Evolutionary conservation across 2,888 invertebrate genomes (phyloP), one percentile per base, ranked within the genome.

Genomic region (Creontiades dilutus): DNA sequence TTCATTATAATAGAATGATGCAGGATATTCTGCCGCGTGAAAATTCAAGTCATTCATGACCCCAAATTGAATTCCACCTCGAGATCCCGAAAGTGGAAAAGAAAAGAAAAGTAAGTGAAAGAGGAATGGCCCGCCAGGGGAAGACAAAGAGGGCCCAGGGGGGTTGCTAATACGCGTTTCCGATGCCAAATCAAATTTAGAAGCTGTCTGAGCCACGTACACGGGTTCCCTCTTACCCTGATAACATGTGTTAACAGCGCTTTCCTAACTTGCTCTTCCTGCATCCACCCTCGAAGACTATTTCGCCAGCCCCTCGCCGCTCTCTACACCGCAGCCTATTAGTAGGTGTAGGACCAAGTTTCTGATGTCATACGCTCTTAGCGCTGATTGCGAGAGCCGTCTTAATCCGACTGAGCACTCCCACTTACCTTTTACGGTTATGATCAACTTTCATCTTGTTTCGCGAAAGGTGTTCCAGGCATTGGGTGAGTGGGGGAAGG

Each of bases 151-250:
- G 80, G 78, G 52, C 76, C 89, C 89, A 75, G n/a, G 89, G 84
- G 89, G 82, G 13, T 75, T 23, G 47, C 89, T 89, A 89, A 89
- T 89, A 89, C 89, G 68, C 46, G 82, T 75, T 75, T 80, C 81
- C 89, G 81, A 89, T 89, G 81, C 89, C 89, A 89, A 89, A 89
- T 89, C 89, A 89, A 89, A 89, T 89, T 89, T 89, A 89, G 89
- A 89, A 89, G 80, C 89, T 89, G 89, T 84, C 89, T 89, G 16
- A 85, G 80, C 75, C 89, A 89, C 89, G 89, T 85, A 89, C 89
- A 89, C 85, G 84, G 75, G 80, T 89, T 89, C 89, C 89, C 89
- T 89, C 84, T 89, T 89, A 85, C 47, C 89, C 57, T 84, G 89
- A 85, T 89, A 89, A 89, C 89, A 89, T 89, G 89, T 89, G 89